Base-by-base conservation (phyloP, 2,888 invertebrate genomes). In the Eustalomyia histrio region DNA sequence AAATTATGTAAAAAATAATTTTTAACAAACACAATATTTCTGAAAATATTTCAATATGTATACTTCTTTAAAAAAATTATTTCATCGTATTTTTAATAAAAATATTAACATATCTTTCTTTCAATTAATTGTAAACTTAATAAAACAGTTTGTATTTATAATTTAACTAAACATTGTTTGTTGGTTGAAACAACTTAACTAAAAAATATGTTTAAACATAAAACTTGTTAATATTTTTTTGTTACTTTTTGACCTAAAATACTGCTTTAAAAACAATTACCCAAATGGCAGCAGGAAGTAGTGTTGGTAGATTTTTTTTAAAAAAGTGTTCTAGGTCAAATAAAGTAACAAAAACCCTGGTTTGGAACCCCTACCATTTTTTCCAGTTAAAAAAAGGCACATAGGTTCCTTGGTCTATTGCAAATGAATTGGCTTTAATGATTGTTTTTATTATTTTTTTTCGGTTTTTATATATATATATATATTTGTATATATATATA, bases 371-470 rank as follows among this genome's bases (percentile, higher is more conserved):
- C 84, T 83, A 83, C 78, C 81, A 29, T 75, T 81, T 80, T 78
- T 78, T 67, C 52, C 67, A 64, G 52, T 74, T 78, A 72, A 64
- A 65, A n/a, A 72, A 53, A 83, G 81, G 81, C 81, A 81, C 81
- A 81, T 67, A 81, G 81, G 81, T 81, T 81, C 81, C 81, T 81
- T 81, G 81, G 81, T 84, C 87, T 87, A 87, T 87, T 87, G 87
- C 86, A 87, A 87, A 87, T 87, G 84, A 87, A 86, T 85, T 87
- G 87, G 87, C 85, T 86, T 84, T 85, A 85, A 85, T 85, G 85
- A 85, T 84, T 86, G 87, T 88, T 88, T 88, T 86, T 86, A 85
- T 87, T 81, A 83, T 68, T 81, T 69, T 76, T 72, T 80, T 78
- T 81, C 83, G 83, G 72, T 79, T 83, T 83, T 84, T 82, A 83